A percentile compares a stretch with the other conserved stretches of the same genome.
These are phyloP conservation scores for Mycteria americana DNA, from an alignment of 2,797 vertebrate genomes.

Conservation along the genomic window DNA sequence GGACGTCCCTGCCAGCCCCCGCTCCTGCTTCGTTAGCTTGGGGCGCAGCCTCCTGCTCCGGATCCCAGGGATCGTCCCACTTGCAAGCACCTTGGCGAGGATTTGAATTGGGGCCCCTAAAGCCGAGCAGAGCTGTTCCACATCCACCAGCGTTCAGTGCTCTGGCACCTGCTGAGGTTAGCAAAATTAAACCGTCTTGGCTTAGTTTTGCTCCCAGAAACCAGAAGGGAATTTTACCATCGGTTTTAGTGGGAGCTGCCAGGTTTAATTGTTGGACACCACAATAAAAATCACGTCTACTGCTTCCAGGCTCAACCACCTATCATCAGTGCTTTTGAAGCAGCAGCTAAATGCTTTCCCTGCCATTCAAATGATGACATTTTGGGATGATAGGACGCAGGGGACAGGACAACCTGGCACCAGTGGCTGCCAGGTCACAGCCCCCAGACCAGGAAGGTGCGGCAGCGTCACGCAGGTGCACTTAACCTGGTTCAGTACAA, in stretches of 20 bases:
- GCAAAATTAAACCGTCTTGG: neutral
- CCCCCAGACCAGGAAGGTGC: neutral
- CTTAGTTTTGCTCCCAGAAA: neutral
- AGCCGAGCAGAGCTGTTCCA: neutral
- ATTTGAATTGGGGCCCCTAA: neutral
- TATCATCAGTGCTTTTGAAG: accelerated
- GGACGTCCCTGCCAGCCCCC: neutral
- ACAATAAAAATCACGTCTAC: neutral
- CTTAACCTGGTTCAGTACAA: neutral
- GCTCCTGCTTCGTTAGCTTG: neutral
- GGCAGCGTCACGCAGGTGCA: accelerated
- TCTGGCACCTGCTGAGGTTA: neutral
- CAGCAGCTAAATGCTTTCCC: neutral
- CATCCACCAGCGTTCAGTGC: neutral
- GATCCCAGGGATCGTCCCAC: accelerated
- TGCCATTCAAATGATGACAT: neutral
- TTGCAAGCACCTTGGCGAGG: neutral
- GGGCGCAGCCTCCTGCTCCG: neutral
- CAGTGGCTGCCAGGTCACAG: neutral
- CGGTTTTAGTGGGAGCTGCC: neutral
- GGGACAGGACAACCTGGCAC: neutral
- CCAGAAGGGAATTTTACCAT: neutral
- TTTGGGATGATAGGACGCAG: neutral
- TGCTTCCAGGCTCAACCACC: neutral
- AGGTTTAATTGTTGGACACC: neutral